Conservation (phyloP, 1,140 invertebrate genomes). For the Leguminivora glycinivorella region DNA sequence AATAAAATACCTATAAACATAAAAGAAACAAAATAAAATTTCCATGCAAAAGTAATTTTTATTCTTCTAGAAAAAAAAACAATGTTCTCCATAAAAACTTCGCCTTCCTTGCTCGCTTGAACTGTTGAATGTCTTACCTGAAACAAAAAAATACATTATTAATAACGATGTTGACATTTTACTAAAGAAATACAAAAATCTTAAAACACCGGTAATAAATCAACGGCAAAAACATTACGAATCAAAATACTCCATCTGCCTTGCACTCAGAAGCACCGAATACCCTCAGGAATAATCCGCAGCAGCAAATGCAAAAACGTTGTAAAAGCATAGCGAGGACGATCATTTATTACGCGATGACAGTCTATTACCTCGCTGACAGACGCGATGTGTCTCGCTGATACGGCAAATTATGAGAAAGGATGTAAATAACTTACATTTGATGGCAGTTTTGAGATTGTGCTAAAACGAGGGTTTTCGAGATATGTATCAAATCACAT, state of each 20-base stretch:
- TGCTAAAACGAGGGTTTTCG: not conserved
- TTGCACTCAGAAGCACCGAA: not conserved
- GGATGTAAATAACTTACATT: slow-evolving; percentile 4
- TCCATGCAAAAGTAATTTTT: too few relatives aligned
- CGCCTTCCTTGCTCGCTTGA: too few relatives aligned
- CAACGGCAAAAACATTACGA: not conserved
- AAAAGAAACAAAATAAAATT: too few relatives aligned
- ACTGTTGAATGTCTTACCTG: slow-evolving; percentile 11
- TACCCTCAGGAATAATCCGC: not conserved
- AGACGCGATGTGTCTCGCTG: not conserved
- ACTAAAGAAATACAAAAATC: not conserved
- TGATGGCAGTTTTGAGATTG: slow-evolving; percentile 3
- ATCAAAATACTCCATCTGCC: not conserved
- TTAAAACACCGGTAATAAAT: not conserved
- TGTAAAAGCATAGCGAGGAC: not conserved
- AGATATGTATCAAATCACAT: too few relatives aligned
- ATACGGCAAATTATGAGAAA: slow-evolving; percentile 12
- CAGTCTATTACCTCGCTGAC: slow-evolving; percentile 5
- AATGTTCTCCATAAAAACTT: not conserved
- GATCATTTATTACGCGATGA: slow-evolving; percentile 12
- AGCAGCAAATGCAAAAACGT: slow-evolving; percentile 2
- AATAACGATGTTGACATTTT: not conserved
- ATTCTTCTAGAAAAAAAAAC: not conserved
- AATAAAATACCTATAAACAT: too few relatives aligned
- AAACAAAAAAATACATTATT: not conserved